Conservation (phyloP, 2,797 vertebrate genomes). For the Poecilia gillii region DNA sequence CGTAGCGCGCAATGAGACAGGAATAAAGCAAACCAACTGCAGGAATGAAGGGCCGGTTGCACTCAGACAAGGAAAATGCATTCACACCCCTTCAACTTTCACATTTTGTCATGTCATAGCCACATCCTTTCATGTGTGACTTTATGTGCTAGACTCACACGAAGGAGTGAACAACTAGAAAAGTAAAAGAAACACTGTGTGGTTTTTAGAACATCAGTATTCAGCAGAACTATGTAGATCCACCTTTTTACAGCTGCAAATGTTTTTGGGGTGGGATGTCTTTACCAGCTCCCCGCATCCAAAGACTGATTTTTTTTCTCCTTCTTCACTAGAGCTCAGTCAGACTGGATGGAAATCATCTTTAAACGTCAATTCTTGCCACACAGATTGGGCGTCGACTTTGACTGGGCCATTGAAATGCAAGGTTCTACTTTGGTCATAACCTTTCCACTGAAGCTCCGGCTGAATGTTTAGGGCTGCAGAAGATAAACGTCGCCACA, state of each 20-base stretch:
- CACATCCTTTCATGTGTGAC: not conserved
- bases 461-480: not conserved
- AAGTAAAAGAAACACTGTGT: not conserved
- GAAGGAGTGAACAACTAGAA: not conserved
- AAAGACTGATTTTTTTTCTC: not conserved
- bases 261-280: not conserved
- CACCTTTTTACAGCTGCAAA: constrained; percentile 4
- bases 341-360: not conserved
- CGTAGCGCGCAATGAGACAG: not conserved
- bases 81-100: not conserved
- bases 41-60: not conserved
- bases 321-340: not conserved
- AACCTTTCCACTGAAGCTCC: not conserved
- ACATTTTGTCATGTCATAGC: not conserved
- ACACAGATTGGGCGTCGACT: not conserved
- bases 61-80: not conserved
- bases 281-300: not conserved
- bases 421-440: not conserved
- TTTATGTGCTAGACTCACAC: not conserved
- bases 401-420: not conserved
- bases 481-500: not conserved
- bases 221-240: not conserved
- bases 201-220: not conserved
- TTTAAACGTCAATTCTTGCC: not conserved
- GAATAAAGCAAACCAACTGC: not conserved